These are phyloP conservation scores for Marisa cornuarietis DNA, from an alignment of 1,140 invertebrate genomes.

Conservation along the genomic window DNA sequence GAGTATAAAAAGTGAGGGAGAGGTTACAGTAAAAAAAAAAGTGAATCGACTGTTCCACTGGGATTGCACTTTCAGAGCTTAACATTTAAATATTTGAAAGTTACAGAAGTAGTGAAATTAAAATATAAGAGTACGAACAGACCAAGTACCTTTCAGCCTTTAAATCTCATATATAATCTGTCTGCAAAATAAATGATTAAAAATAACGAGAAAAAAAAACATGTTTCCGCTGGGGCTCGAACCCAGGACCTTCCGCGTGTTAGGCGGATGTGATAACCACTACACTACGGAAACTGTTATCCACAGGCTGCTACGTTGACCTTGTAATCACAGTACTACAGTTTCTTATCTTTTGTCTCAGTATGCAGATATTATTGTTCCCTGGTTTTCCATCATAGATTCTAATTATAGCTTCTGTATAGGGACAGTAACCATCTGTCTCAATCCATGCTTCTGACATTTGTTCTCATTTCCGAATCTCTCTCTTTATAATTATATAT, in stretches of 20 bases:
- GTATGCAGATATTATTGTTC: too few relatives aligned
- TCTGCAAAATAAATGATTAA: background rate
- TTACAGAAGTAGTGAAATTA: background rate
- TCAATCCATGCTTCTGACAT: too few relatives aligned
- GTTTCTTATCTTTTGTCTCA: too few relatives aligned
- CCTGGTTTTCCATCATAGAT: too few relatives aligned
- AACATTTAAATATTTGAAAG: too few relatives aligned
- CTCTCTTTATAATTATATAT: too few relatives aligned
- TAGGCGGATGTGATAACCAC: conserved; percentile 21
- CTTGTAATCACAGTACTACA: too few relatives aligned
- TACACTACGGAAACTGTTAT: conserved; percentile 16
- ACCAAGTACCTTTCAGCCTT: background rate
- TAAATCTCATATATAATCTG: background rate
- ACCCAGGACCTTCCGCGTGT: conserved; percentile 22
- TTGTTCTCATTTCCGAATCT: too few relatives aligned
- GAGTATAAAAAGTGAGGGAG: background rate
- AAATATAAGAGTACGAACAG: background rate
- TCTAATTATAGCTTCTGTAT: too few relatives aligned
- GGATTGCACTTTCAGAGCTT: background rate
- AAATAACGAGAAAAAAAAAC: background rate
- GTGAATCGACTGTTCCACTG: background rate
- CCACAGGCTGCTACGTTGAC: too few relatives aligned
- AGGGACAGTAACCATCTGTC: too few relatives aligned
- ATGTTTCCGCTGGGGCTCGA: conserved; percentile 21
- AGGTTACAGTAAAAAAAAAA: background rate